Evolutionary conservation across 2,797 vertebrate species (phyloP).

Genomic region (Dicrostonyx torquatus): DNA sequence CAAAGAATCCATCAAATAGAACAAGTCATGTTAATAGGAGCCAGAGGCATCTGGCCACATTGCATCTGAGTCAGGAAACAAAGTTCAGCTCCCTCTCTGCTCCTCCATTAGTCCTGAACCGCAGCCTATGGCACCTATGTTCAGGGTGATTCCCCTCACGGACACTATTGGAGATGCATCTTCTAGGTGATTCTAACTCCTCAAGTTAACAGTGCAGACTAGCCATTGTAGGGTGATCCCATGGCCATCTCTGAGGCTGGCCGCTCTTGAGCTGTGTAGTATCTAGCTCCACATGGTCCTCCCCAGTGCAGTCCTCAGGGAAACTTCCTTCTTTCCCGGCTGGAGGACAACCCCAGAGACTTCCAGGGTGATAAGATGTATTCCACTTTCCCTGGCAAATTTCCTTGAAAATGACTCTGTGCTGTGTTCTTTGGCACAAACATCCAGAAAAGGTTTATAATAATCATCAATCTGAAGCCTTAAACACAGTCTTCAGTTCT

Average conservation of each 20-base stretch:
- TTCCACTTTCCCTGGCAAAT: slow-evolving; percentile 71
- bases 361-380: not conserved
- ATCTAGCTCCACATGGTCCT: not conserved
- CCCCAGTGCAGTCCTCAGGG: not conserved
- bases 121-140: not conserved
- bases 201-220: not conserved
- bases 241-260: not conserved
- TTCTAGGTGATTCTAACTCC: not conserved
- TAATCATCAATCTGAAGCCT: slow-evolving; percentile 70
- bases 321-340: not conserved
- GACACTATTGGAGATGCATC: not conserved
- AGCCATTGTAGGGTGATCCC: not conserved
- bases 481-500: slow-evolving; percentile 70
- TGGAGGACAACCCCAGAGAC: slow-evolving; percentile 1
- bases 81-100: not conserved
- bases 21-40: not conserved
- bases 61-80: not conserved
- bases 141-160: not conserved
- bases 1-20: not conserved
- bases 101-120: not conserved
- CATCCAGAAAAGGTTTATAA: slow-evolving; percentile 69
- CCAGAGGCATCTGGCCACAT: too few species aligned
- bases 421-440: slow-evolving; percentile 43
- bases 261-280: not conserved
- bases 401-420: slow-evolving; percentile 66